Percentiles rank a stretch among this genome's conserved stretches.
Evolutionary conservation across 2,888 invertebrate genomes (phyloP).

Genomic region (Eupeodes luniger): DNA sequence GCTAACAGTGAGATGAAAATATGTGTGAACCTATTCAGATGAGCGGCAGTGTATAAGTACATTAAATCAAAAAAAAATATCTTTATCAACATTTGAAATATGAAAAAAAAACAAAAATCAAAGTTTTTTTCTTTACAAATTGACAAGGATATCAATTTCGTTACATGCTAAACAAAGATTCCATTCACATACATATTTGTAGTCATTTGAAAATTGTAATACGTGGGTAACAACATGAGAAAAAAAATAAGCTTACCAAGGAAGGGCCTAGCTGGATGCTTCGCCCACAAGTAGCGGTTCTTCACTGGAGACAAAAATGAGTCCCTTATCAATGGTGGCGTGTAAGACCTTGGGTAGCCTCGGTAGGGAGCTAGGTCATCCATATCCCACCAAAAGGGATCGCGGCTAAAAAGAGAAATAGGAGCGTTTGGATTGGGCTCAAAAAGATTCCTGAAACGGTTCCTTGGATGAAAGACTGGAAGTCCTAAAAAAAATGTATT

Average conservation of each 20-base stretch:
- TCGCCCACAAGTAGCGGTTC: constrained; percentile 95
- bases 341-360: constrained; percentile 87
- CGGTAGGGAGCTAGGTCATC: constrained; percentile 92
- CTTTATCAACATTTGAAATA: no score
- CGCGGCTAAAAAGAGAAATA: constrained; percentile 91
- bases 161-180: no score
- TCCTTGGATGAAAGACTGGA: constrained; percentile 89
- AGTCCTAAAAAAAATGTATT: constrained; percentile 84
- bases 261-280: constrained; percentile 94
- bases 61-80: no score
- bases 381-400: constrained; percentile 95
- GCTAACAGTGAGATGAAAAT: no score
- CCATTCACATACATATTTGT: no score
- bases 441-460: constrained; percentile 88
- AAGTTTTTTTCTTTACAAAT: no score
- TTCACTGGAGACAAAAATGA: constrained; percentile 96
- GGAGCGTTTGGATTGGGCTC: constrained; percentile 92
- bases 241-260: constrained; percentile 87
- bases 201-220: no score
- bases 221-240: no score
- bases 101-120: no score
- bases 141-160: no score
- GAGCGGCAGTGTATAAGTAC: no score
- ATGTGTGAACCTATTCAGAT: no score
- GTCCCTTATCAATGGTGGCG: constrained; percentile 91